Base-by-base conservation (phyloP, 2,113 vertebrate genomes). In the Anoplopoma fimbria region DNA sequence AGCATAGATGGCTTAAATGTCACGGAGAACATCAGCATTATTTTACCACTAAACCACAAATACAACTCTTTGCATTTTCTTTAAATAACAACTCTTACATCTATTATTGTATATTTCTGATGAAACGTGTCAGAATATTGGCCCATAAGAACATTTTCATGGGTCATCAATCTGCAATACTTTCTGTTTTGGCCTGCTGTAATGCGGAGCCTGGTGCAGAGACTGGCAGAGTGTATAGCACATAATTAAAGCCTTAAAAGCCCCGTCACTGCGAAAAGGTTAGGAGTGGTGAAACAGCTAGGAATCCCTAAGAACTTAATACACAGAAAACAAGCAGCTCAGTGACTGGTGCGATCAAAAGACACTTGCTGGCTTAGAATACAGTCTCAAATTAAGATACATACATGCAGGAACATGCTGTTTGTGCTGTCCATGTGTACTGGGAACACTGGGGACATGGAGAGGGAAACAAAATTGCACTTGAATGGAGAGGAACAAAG, bases 401-500 rank as follows among this genome's bases (percentile, higher is more conserved):
- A 74, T 45, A 68, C 45, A 85, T 71, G 67, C 60, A 55, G 14
- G 23, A 45, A 79, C 63, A 58, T 75, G 36, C 60, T 80, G 84
- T 72, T 67, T 78, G 57, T 68, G 60, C 69, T 73, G 79, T 64
- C 69, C 14, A 38, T 63, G 69, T 77, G 29, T 19, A 76, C 29
- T 74, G 81, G 70, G 74, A 82, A 75, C 67, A 88, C 75, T 75
- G 69, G 78, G 62, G 64, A 84, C 29, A 42, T 2, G 15, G 60
- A 67, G 69, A 47, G 70, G 83, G 64, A 83, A 63, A 63, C 77
- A 55, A 60, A 75, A 83, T 53, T 76, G 53, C 77, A 63, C 55
- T 84, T 84, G 73, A 89, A 86, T 77, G 60, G 69, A 65, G 31
- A 71, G 67, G 62, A 88, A 91, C 87, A 92, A 91, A 87, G 79